A percentile compares a stretch with the other conserved stretches of the same genome.
phyloP scores from a whole-genome alignment of 2,888 invertebrate species.

The Drosophila limbata region DNA sequence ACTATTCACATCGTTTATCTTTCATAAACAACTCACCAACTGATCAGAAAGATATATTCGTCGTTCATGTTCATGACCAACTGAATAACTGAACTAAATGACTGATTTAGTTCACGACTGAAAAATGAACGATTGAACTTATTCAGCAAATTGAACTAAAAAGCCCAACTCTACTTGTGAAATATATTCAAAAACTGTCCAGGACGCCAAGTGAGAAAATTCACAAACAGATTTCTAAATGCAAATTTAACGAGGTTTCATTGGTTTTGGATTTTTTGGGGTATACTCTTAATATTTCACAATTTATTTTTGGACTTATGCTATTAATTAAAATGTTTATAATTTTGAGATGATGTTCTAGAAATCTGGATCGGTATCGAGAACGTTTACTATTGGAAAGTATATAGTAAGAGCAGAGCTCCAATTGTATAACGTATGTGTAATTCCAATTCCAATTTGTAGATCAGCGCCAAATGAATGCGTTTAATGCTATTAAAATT shows the following conservation, averaged over 20 bases:
- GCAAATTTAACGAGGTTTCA: constrained; percentile 43
- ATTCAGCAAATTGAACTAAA: no score
- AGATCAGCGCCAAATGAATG: constrained; percentile 42
- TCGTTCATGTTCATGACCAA: no score
- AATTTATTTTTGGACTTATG: constrained; percentile 75
- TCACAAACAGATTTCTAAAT: constrained; percentile 23
- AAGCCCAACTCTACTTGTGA: no score
- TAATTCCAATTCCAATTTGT: constrained; percentile 26
- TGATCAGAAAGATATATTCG: no score
- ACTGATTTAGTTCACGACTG: no score
- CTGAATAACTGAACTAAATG: no score
- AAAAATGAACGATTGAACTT: no score
- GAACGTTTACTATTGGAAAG: constrained; percentile 26
- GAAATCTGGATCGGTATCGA: constrained; percentile 21
- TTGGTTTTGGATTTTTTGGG: constrained; percentile 31
- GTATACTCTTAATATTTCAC: constrained; percentile 74
- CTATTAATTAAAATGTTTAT: constrained; percentile 71
- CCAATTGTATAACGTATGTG: constrained; percentile 3
- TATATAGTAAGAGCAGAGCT: constrained; percentile 15
- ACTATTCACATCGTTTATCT: no score
- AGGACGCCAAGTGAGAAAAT: constrained; percentile 7
- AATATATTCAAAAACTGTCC: constrained; percentile 25
- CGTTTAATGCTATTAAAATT: constrained; percentile 52
- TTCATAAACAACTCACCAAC: no score
- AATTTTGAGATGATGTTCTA: constrained; percentile 70